Evolutionary conservation across 2,797 vertebrate genomes (phyloP), one percentile per base, ranked within the genome.

Genomic region (Characodon lateralis): DNA sequence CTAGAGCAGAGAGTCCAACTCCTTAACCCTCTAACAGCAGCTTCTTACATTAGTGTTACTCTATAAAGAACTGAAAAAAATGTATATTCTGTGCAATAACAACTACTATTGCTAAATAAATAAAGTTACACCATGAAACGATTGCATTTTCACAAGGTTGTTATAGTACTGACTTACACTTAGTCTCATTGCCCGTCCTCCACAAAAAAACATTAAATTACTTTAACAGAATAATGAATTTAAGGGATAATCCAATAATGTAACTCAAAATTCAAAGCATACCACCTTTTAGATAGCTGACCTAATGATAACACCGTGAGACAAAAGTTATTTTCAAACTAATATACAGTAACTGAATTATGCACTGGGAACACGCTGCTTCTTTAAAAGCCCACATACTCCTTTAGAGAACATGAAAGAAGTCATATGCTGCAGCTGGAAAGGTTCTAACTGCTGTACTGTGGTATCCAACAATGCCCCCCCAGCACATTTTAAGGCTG

Each of bases 401-500:
- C 1, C 0, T 58, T 72, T 48, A 41, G 28, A 16, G 20, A 74
- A 71, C 24, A 39, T 20, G 24, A 20, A 28, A 66, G 39, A 70
- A 8, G 9, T 35, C 72, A 63, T n/a, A 63, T 13, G 16, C 3
- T 51, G 35, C 58, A 74, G 58, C 63, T 58, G 35, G 24, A 82
- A 77, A 77, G 22, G 8, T 70, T 59, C 6, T 26, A 24, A 24
- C 53, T 56, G 53, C 5, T 4, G 50, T 16, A n/a, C 1, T 55
- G 20, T 50, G 51, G 14, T 46, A 55, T 71, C 26, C 22, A 58
- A 55, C 14, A 70, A 51, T 51, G 76, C 35, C 51, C 13, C 24
- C 28, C 71, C 20, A 63, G 55, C 69, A 74, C 26, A 50, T 80
- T 51, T 53, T 16, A 81, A 46, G 69, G n/a, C 20, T 43, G 20